Evolutionary conservation across 2,797 vertebrate species (phyloP).

Genomic region (Acrocephalus scirpaceus): DNA sequence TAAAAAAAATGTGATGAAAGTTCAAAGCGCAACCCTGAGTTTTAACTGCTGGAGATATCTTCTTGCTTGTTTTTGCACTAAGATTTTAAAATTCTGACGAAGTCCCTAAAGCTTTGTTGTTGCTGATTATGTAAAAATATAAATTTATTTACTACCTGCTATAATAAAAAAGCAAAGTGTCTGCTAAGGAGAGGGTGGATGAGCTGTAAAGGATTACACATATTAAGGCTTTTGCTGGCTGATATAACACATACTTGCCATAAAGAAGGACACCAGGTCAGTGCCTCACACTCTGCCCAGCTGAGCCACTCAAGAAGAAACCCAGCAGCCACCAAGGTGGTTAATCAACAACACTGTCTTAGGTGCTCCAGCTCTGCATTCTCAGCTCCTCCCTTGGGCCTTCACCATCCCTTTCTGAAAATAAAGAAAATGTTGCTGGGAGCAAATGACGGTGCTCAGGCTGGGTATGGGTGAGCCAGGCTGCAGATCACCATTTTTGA

Average conservation of each 20-base stretch:
- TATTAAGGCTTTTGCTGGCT: background rate
- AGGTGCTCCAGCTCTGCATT: background rate
- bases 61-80: background rate
- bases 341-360: background rate
- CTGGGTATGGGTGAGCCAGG: accelerated
- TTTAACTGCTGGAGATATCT: background rate
- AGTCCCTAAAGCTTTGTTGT: background rate
- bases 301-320: background rate
- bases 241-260: accelerated
- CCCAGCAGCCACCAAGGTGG: background rate
- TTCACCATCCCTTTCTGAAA: background rate
- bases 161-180: background rate
- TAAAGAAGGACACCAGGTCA: background rate
- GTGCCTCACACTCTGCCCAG: accelerated
- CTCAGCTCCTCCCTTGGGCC: background rate
- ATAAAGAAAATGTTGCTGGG: background rate
- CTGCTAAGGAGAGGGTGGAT: background rate
- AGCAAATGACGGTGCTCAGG: background rate
- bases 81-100: background rate
- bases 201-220: background rate
- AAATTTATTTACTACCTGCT: background rate
- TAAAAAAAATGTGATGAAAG: background rate
- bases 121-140: background rate
- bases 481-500: background rate
- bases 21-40: background rate